phyloP scores from a whole-genome alignment of 2,888 invertebrate species.

The Rhyacophila evoluta region DNA sequence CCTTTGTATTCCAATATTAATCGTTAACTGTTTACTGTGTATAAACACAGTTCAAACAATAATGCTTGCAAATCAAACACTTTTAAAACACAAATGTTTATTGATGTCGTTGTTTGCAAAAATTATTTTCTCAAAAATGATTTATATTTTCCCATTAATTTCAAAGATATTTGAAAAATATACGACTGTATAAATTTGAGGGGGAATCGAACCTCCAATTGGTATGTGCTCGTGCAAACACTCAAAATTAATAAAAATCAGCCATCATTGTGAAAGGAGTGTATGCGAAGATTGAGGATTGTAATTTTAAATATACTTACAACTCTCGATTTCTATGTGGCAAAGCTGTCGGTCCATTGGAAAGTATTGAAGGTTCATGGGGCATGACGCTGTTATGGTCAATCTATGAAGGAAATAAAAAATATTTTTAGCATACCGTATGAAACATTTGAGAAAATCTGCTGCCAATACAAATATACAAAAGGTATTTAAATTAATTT shows the following conservation, averaged over 20 bases:
- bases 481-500: too few species aligned
- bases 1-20: not conserved
- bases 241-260: conserved; percentile 42
- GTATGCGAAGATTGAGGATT: not conserved
- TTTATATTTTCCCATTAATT: not conserved
- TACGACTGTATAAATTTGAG: not conserved
- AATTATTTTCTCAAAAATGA: not conserved
- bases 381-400: conserved; percentile 95
- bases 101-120: not conserved
- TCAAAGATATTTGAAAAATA: not conserved
- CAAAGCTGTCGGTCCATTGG: conserved; percentile 97
- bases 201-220: conserved; percentile 46
- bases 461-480: too few species aligned
- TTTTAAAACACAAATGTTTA: not conserved
- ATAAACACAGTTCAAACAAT: too few species aligned
- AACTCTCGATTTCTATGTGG: conserved; percentile 96
- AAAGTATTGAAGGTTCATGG: conserved; percentile 96
- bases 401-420: conserved; percentile 77
- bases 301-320: conserved; percentile 78
- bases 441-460: too few species aligned
- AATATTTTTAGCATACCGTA: too few species aligned
- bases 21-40: too few species aligned
- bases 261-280: conserved; percentile 41
- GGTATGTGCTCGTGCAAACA: conserved; percentile 48
- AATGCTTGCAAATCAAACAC: not conserved